These are phyloP conservation scores for Halcyon chelicuti DNA, from an alignment of 2,797 vertebrate species.

Conservation along the genomic window DNA sequence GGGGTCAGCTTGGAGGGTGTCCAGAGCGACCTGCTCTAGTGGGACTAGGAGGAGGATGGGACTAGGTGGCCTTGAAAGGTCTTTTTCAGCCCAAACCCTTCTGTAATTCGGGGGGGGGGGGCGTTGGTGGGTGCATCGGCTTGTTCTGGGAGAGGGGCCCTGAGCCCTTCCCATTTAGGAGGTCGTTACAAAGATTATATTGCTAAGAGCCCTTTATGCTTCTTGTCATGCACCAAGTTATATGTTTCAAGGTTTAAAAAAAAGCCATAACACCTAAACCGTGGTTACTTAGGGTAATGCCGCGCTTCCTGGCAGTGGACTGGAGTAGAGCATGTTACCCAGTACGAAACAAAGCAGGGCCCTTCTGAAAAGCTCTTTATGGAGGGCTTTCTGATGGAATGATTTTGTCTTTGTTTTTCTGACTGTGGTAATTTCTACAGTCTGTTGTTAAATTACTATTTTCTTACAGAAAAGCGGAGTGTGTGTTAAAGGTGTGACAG, in stretches of 20 bases:
- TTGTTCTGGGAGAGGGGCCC: neutral
- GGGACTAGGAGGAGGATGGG: neutral
- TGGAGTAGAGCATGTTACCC: neutral
- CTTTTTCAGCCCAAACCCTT: neutral
- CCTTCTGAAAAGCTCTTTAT: fast-evolving
- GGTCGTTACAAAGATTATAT: fast-evolving
- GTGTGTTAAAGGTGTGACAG: too few relatives aligned
- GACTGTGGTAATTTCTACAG: fast-evolving
- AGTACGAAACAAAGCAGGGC: fast-evolving
- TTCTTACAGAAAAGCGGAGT: neutral
- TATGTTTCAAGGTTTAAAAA: fast-evolving
- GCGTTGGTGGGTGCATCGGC: fast-evolving
- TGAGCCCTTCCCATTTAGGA: fast-evolving
- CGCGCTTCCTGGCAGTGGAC: fast-evolving
- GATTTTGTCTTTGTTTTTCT: fast-evolving
- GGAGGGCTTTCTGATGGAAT: neutral
- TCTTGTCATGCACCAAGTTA: fast-evolving
- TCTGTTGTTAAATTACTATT: neutral
- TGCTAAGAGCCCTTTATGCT: fast-evolving
- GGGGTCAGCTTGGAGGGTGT: neutral
- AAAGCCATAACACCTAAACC: fast-evolving
- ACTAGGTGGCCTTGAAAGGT: too few relatives aligned
- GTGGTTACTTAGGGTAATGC: fast-evolving
- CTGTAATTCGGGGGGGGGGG: neutral
- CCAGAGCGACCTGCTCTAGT: too few relatives aligned